Conservation (phyloP, 2,888 invertebrate genomes). For the Tuta absoluta region DNA sequence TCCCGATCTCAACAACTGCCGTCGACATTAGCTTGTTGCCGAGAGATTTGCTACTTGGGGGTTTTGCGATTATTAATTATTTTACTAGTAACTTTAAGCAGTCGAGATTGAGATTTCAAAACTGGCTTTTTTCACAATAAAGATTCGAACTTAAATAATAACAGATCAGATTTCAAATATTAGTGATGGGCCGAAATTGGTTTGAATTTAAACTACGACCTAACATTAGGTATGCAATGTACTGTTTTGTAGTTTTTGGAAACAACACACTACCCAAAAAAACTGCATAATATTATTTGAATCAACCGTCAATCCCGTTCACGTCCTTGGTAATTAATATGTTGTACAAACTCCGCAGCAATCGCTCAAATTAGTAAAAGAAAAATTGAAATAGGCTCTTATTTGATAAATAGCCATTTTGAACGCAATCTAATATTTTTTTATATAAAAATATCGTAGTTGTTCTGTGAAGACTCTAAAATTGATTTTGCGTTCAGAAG, state of each 20-base stretch:
- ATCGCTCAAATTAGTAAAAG: background rate
- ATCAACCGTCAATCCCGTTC: background rate
- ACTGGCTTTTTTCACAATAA: too few species aligned
- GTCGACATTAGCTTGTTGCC: constrained; percentile 44
- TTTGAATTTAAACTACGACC: too few species aligned
- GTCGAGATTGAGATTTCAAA: too few species aligned
- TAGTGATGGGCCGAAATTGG: too few species aligned
- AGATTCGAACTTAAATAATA: too few species aligned
- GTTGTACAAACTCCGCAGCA: background rate
- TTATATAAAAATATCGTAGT: background rate
- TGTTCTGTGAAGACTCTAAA: background rate
- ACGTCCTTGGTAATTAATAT: background rate
- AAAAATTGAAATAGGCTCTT: constrained; percentile 1
- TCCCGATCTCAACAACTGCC: constrained; percentile 72
- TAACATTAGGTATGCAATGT: too few species aligned
- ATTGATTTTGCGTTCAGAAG: background rate
- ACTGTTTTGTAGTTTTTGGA: too few species aligned
- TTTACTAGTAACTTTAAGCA: too few species aligned
- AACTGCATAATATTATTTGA: background rate
- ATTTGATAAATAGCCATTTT: background rate
- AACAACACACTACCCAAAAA: too few species aligned
- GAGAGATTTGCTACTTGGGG: constrained; percentile 1
- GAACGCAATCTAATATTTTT: constrained; percentile 6
- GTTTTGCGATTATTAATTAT: background rate
- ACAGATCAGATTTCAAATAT: too few species aligned